These are phyloP conservation scores for Myrmecophaga tridactyla DNA, from an alignment of 2,113 vertebrate species.

Conservation along the genomic window DNA sequence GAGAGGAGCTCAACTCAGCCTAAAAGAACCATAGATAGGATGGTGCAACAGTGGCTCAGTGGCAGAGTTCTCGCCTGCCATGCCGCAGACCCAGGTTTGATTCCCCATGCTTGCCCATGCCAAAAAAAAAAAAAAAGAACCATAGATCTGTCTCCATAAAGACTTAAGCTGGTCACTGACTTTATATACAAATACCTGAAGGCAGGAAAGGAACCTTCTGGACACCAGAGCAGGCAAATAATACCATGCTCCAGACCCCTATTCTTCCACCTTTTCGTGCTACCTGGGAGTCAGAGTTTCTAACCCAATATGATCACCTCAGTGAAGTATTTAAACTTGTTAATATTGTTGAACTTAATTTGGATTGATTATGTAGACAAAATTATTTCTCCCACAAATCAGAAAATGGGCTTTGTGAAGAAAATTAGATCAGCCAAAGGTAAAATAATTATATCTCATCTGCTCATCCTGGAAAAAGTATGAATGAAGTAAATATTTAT, in stretches of 20 bases:
- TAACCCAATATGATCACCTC: neutral
- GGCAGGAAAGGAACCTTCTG: neutral
- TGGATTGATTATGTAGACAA: neutral
- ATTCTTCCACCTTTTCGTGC: neutral
- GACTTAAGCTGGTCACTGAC: neutral
- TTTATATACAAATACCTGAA: neutral
- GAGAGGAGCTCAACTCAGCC: neutral
- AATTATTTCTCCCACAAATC: neutral
- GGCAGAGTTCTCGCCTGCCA: too few relatives aligned
- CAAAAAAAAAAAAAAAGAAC: too few relatives aligned
- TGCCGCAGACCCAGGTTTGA: too few relatives aligned
- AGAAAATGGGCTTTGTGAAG: neutral
- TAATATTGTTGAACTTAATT: neutral
- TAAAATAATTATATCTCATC: neutral
- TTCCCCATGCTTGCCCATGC: too few relatives aligned
- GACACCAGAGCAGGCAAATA: neutral
- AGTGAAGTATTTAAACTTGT: neutral
- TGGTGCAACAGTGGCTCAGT: too few relatives aligned
- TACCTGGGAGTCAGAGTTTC: too few relatives aligned
- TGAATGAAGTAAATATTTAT: neutral
- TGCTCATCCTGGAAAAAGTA: neutral
- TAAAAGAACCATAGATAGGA: too few relatives aligned
- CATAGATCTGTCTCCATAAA: accelerated
- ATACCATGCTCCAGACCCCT: too few relatives aligned
- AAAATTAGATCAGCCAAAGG: neutral